Base-by-base conservation (phyloP, 2,888 invertebrate species). In the Drosophila stalkeri region DNA sequence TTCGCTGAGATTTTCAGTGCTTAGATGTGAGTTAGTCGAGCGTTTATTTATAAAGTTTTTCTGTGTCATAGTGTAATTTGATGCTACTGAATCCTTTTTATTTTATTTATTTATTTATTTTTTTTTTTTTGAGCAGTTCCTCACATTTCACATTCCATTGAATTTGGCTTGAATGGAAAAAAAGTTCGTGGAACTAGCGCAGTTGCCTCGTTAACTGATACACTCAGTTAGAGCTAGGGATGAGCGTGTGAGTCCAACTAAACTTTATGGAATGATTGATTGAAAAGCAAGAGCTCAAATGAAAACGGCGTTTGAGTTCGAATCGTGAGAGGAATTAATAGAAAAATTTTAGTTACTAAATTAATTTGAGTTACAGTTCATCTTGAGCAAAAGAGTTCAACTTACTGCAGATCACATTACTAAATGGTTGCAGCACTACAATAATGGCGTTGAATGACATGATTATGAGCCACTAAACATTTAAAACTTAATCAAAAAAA, bases 191-290 rank as follows among this genome's bases (percentile, higher is more conserved):
- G 23, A 46, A 37, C 27, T 31, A 11, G 37, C 49, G 41, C 9
- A 27, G 9, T 11, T 46, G 14, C 27, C 63, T 74, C 60, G 56
- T 75, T 74, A 52, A 54, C 18, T 54, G 57, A 27, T 43, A 49
- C n/a, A 51, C 64, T 23, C 4, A 49, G 33, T 35, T 55, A 27
- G 12, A 11, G 20, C 35, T 43, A 27, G 59, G 31, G 57, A 56
- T 56, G 63, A 2, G 18, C 33, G 14, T 18, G 46, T 18, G 27
- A 33, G 18, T 12, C 4, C 6, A 33, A 4, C 31, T 33, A 5
- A 31, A 31, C 14, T 33, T 20, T 4, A 27, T 16, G 49, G 11
- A 2, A 7, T 9, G 27, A 11, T 49, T 49, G 9, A 47, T 2
- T 16, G 27, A 20, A 52, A 14, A 8, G 7, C 46, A 44, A 7